Base-by-base conservation (phyloP, 1,140 invertebrate genomes). In the Drosophila biarmipes region DNA sequence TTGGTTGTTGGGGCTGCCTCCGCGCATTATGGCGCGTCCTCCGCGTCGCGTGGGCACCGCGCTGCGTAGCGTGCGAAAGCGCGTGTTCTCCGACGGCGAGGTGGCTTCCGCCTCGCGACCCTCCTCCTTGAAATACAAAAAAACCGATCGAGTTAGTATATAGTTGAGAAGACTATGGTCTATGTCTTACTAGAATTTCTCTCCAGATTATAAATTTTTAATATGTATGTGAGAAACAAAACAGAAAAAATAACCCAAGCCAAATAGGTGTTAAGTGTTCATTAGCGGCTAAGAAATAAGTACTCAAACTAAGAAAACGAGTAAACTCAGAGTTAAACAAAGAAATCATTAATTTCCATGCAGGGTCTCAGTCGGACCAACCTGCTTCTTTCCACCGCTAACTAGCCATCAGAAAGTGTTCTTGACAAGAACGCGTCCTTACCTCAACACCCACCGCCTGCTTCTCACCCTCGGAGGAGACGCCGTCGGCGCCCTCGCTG, bases 31-130 rank as follows among this genome's bases (percentile, higher is more conserved):
- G 12, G 71, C 24, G 27, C 82, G 82, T 14, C 62, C 48, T n/a
- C 82, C 78, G 6, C 82, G 82, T 27, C 82, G 78, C 0, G 82
- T 78, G 74, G 75, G 77, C 55, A 84, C 31, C 42, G 90, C 78
- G 19, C 92, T 91, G 42, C 91, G 84, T 4, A 78, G 45, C 0
- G 71, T 78, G 34, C 90, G 85, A 24, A 77, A 92, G 0, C 91
- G 73, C 15, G 91, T 92, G 17, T 89, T 92, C 34, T 92, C 93
- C 8, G 93, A 94, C 0, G 93, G 93, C 12, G 93, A 93, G 2
- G 94, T 94, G 52, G 95, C 95, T 91, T 96, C 95, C 6, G 95
- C 95, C 81, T 96, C 95, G 24, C 95, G 93, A 10, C 94, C 94
- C 67, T 96, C 95, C 80, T 95, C 95, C 27, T 69, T 31, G 0